Evolutionary conservation across 2,113 vertebrate species (phyloP).

Genomic region (Nycticryphes semicollaris): DNA sequence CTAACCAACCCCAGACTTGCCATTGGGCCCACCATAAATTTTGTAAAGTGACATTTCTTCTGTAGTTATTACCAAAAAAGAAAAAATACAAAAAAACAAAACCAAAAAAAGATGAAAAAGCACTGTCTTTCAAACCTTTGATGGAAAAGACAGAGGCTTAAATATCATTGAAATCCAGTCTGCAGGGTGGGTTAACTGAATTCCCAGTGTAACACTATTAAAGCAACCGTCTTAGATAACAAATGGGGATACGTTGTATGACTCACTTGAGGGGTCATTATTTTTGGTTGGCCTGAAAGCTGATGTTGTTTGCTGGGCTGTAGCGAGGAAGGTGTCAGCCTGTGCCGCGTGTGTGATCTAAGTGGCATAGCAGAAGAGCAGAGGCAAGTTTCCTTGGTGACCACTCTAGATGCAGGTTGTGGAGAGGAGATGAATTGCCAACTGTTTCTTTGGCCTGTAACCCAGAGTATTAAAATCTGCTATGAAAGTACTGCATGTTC

Average conservation of each 20-base stretch:
- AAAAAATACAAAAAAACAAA: no score
- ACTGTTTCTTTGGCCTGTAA: neutral
- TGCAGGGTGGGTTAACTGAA: neutral
- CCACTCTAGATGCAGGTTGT: neutral
- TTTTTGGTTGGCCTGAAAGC: neutral
- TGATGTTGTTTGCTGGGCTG: neutral
- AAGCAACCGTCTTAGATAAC: neutral
- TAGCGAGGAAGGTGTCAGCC: neutral
- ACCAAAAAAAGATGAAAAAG: neutral
- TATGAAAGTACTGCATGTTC: neutral
- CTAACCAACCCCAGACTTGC: neutral
- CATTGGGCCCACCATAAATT: neutral
- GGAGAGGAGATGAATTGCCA: neutral
- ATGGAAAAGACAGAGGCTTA: neutral
- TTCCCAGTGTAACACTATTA: neutral
- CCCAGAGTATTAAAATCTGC: neutral
- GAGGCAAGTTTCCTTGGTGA: neutral
- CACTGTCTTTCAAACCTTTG: neutral
- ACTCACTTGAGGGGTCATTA: neutral
- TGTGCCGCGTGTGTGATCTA: neutral
- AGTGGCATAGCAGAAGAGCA: neutral
- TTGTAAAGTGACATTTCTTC: neutral
- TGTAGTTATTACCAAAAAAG: neutral
- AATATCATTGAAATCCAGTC: neutral
- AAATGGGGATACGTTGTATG: neutral